Conservation (phyloP, 2,797 vertebrate species). For the Columba guinea region DNA sequence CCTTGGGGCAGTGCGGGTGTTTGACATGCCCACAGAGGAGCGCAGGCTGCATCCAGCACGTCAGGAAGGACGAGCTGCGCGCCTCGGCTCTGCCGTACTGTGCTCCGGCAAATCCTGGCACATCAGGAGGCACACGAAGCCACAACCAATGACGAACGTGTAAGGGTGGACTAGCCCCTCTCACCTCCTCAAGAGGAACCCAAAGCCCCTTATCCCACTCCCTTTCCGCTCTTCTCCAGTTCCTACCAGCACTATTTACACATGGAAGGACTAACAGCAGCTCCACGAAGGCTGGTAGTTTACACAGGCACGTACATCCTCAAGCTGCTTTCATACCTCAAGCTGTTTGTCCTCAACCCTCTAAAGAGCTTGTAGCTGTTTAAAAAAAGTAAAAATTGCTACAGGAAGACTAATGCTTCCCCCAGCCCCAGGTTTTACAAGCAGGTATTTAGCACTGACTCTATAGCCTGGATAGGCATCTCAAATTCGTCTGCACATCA, state of each 20-base stretch:
- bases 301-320: rapidly evolving
- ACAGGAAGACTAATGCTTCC: background rate
- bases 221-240: background rate
- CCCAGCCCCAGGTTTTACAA: rapidly evolving
- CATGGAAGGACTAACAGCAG: background rate
- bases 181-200: background rate
- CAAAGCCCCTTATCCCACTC: too few relatives aligned
- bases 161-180: background rate
- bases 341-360: background rate
- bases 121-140: background rate
- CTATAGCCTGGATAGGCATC: background rate
- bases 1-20: background rate
- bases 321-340: background rate
- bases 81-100: too few relatives aligned
- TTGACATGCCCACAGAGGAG: rapidly evolving
- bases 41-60: background rate
- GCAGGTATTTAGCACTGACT: background rate
- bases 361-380: background rate
- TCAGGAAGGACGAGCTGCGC: background rate
- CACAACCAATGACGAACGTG: background rate
- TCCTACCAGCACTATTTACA: background rate
- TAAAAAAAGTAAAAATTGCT: background rate
- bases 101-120: background rate
- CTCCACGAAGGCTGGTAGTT: rapidly evolving
- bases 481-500: too few relatives aligned